Evolutionary conservation across 2,113 vertebrate species (phyloP), one percentile per base, ranked within the genome.

Genomic region (Verasper variegatus): DNA sequence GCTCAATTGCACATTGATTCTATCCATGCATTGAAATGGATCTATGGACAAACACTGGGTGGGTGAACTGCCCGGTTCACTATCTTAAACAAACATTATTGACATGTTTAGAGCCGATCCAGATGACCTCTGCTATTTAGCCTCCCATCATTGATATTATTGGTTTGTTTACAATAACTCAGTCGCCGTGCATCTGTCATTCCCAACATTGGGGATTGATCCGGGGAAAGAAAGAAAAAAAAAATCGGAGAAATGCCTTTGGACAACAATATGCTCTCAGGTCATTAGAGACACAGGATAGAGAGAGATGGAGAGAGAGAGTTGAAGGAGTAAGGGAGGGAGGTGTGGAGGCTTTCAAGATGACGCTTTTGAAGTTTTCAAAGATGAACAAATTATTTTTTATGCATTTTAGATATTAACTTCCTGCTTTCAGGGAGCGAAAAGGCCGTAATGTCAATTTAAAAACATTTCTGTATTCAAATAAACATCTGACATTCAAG

Each of bases 71-170:
- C 17, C 14, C 18, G 72, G 62, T 81, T 65, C 59, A 86, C 80
- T 91, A 74, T 71, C 77, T 88, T 86, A 86, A 86, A 90, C 82
- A 86, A 86, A 87, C 80, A 89, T 81, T 80, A 93, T 92, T 83
- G 91, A 92, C 81, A 74, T 90, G 89, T 93, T 90, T 86, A 81
- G 75, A 81, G 61, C 59, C 65, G 68, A 76, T 70, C 60, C 81
- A 57, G 72, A 73, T 13, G 79, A 84, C 82, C 83, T 82, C 86
- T 82, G 71, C 81, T 66, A 67, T 75, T 90, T 84, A 84, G 76
- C 54, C 80, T 78, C 20, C 57, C 18, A 64, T 77, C 65, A 88
- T 88, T 88, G 90, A 90, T 86, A 83, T 88, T 90, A 91, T 86
- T 88, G 90, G 69, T 51, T 5, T 88, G 88, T 90, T 91, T 90